Evolutionary conservation across 2,113 vertebrate species (phyloP).

Genomic region (Rhabdornis inornatus): DNA sequence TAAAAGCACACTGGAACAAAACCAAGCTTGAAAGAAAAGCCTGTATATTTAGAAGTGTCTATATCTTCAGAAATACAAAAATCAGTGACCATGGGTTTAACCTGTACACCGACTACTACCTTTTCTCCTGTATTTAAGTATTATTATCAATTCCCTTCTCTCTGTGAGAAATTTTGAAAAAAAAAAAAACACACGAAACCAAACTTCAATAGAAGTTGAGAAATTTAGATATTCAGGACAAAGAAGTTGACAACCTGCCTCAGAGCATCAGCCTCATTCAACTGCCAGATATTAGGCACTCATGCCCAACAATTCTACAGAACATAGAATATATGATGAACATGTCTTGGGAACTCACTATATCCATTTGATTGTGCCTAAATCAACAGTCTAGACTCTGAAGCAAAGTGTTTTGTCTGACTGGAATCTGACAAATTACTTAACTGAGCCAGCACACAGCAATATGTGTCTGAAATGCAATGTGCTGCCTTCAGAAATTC

Average conservation of each 20-base stretch:
- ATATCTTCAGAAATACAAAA: background rate
- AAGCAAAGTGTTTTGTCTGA: background rate
- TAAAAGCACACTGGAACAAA: background rate
- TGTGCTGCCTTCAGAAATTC: fast-evolving
- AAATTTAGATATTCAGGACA: background rate
- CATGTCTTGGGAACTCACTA: background rate
- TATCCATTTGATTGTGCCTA: background rate
- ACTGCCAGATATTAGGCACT: background rate
- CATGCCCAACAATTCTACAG: background rate
- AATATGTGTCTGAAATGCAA: background rate
- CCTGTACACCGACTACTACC: background rate
- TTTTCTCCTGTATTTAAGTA: background rate
- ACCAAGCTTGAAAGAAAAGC: background rate
- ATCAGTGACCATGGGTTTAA: background rate
- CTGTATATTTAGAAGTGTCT: background rate
- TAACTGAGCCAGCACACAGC: background rate
- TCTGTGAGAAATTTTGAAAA: background rate
- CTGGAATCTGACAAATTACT: background rate
- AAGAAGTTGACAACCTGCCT: background rate
- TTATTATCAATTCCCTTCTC: background rate
- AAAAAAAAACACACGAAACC: background rate
- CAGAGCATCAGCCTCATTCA: background rate
- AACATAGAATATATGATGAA: background rate
- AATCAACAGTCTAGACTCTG: background rate
- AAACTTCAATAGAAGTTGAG: background rate